Percentiles rank a stretch among this genome's conserved stretches.
Conservation (phyloP, 2,797 vertebrate genomes). For the Antennarius maculatus region DNA sequence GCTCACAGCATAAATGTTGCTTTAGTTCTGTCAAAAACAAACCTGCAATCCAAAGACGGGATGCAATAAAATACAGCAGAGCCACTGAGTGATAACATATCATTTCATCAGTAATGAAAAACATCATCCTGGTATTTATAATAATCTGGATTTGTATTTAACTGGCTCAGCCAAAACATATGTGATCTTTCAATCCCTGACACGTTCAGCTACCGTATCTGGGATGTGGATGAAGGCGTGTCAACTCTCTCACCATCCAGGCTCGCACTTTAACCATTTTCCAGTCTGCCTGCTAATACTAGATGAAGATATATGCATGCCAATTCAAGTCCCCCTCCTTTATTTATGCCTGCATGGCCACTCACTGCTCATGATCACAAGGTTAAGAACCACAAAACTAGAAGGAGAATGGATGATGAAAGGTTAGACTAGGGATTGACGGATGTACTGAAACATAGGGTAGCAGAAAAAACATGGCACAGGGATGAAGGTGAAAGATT, state of each 20-base stretch:
- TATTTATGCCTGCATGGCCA: constrained; percentile 48
- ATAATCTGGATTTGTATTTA: background rate
- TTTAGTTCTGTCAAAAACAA: no score
- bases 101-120: background rate
- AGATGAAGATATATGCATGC: constrained; percentile 49
- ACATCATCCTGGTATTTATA: constrained; percentile 2
- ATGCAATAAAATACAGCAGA: no score
- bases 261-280: constrained; percentile 48
- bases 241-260: constrained; percentile 40
- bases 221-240: constrained; percentile 38
- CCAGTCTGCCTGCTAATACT: constrained; percentile 36
- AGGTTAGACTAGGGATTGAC: constrained; percentile 25
- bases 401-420: constrained; percentile 29
- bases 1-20: no score
- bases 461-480: constrained; percentile 3
- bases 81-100: background rate
- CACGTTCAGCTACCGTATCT: background rate
- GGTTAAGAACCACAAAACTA: constrained; percentile 29
- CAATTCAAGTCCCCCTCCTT: constrained; percentile 51
- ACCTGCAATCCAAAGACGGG: no score
- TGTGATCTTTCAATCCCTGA: constrained; percentile 1
- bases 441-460: constrained; percentile 11
- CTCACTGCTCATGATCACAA: constrained; percentile 38
- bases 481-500: constrained; percentile 55
- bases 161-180: background rate